phyloP scores from a whole-genome alignment of 2,113 vertebrate species.

The Rhinolophus ferrumequinum region DNA sequence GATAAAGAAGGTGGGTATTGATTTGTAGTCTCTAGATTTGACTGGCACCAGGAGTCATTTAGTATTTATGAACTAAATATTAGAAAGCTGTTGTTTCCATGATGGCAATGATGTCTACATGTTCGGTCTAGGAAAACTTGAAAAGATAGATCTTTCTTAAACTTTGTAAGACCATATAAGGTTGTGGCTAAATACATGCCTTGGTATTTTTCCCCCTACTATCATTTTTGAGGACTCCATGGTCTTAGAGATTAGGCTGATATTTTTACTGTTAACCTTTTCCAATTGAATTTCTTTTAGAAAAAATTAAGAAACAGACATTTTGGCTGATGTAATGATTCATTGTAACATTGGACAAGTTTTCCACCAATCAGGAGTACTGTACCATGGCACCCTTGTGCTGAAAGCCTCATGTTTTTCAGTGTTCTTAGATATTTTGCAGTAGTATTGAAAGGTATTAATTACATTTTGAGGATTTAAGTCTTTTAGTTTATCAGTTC shows the following conservation, averaged over 20 bases:
- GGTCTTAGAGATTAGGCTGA: not conserved
- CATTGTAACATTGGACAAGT: not conserved
- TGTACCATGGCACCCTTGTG: not conserved
- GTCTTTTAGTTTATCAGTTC: constrained; percentile 20
- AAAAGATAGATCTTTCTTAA: not conserved
- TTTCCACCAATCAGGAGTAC: not conserved
- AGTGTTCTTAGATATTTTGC: constrained; percentile 31
- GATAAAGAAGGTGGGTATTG: not conserved
- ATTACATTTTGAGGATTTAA: constrained; percentile 37
- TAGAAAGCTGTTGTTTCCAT: not conserved
- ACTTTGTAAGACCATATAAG: not conserved
- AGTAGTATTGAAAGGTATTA: constrained; percentile 26
- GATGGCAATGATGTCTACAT: not conserved
- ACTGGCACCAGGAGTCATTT: not conserved
- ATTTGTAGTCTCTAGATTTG: constrained; percentile 19
- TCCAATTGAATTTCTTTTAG: constrained; percentile 10
- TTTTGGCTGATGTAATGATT: constrained; percentile 8
- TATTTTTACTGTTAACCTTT: constrained; percentile 19
- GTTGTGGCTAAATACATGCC: constrained; percentile 13
- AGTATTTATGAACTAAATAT: not conserved
- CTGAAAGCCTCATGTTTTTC: constrained; percentile 42
- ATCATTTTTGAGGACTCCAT: constrained; percentile 8
- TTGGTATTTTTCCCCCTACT: not conserved
- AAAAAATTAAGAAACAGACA: not conserved
- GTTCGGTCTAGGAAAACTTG: constrained; percentile 2